Conservation (phyloP, 2,113 vertebrate genomes). For the Xyliphius kryptos region DNA sequence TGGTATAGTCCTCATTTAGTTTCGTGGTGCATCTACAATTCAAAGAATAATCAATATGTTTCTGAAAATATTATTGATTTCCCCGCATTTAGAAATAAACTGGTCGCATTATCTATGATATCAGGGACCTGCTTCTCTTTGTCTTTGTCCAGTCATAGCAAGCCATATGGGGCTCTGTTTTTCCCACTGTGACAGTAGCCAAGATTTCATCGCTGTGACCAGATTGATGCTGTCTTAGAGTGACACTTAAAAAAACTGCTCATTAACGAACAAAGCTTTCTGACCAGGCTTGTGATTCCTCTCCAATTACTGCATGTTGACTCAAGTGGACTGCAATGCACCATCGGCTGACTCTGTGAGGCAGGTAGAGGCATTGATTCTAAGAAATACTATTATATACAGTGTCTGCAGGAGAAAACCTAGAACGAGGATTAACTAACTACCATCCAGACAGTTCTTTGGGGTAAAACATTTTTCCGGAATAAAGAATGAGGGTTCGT, state of each 20-base stretch:
- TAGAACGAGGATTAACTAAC: too few relatives aligned
- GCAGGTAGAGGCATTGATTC: conserved; percentile 27
- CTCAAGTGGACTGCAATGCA: conserved; percentile 22
- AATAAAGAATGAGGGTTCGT: too few relatives aligned
- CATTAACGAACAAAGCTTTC: conserved; percentile 28
- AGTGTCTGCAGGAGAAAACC: conserved; percentile 16
- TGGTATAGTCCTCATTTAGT: too few relatives aligned
- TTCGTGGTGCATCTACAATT: too few relatives aligned
- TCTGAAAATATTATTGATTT: conserved; percentile 7
- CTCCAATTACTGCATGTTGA: conserved; percentile 32
- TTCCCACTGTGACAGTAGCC: conserved; percentile 4
- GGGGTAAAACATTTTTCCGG: too few relatives aligned
- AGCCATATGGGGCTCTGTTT: conserved; percentile 20
- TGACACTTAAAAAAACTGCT: conserved; percentile 38
- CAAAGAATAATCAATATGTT: too few relatives aligned
- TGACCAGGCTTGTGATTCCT: conserved; percentile 24
- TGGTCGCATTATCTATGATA: too few relatives aligned
- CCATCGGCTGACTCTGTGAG: conserved; percentile 33
- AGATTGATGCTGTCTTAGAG: conserved; percentile 35
- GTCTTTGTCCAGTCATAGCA: conserved; percentile 13
- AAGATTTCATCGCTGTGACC: conserved; percentile 27
- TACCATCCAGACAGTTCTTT: too few relatives aligned
- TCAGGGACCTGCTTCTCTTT: background rate
- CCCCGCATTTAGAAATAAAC: background rate
- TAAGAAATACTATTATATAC: conserved; percentile 23